Conservation (phyloP, 2,113 vertebrate species). For the Rhinopithecus roxellana region DNA sequence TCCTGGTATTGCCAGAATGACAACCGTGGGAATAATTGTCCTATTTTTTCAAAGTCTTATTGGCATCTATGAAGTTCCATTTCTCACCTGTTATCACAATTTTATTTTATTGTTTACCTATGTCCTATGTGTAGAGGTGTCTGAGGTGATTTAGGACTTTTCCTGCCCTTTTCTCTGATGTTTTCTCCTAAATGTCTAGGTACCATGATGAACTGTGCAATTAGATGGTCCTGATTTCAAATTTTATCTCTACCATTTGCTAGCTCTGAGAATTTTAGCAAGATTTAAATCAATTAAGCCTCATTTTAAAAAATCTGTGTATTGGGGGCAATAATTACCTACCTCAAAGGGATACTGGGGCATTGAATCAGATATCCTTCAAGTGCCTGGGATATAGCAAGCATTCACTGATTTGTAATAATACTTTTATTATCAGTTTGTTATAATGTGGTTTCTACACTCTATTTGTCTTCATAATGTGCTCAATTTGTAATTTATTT, state of each 20-base stretch:
- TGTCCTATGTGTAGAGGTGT: background rate
- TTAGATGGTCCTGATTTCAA: background rate
- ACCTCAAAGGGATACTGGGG: background rate
- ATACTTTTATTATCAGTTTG: conserved; percentile 43
- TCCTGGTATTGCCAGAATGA: background rate
- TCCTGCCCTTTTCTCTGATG: background rate
- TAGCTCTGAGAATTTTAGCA: conserved; percentile 9
- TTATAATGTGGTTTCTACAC: background rate
- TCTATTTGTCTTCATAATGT: conserved; percentile 44
- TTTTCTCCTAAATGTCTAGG: background rate
- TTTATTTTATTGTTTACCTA: background rate
- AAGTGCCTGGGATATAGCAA: background rate
- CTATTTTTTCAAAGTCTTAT: background rate
- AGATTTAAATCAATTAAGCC: background rate
- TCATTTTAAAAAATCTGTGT: background rate
- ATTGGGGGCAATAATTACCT: background rate
- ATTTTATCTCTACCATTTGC: background rate
- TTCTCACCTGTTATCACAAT: background rate
- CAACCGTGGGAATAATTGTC: background rate
- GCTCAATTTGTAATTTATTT: conserved; percentile 10
- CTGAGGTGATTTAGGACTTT: background rate
- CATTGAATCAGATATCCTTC: background rate
- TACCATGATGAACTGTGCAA: background rate
- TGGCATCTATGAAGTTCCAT: background rate
- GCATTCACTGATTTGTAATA: conserved; percentile 5